phyloP scores from a whole-genome alignment of 2,113 vertebrate species.

The Ceyx melanurus region DNA sequence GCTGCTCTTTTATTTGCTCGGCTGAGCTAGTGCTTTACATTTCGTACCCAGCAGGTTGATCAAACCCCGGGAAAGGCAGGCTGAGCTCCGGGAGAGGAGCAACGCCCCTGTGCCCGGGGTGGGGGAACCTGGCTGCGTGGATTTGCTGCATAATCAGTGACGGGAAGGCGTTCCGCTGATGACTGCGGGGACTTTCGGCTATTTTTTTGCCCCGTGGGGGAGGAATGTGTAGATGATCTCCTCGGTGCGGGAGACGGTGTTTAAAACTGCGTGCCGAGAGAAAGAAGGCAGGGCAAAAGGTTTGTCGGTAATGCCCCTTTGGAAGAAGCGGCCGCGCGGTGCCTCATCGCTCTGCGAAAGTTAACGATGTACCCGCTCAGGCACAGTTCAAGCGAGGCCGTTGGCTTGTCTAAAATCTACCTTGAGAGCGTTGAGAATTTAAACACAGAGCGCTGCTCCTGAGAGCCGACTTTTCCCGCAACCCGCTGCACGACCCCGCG shows the following conservation, averaged over 20 bases:
- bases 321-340: not conserved
- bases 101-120: not conserved
- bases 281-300: not conserved
- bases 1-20: not conserved
- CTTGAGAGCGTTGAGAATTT: not conserved
- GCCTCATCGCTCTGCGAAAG: not conserved
- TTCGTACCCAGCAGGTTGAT: too few relatives aligned
- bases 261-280: not conserved
- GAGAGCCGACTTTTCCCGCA: too few relatives aligned
- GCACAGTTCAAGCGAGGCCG: not conserved
- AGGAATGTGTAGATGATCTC: not conserved
- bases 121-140: not conserved
- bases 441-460: too few relatives aligned
- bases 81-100: not conserved
- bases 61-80: not conserved
- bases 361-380: not conserved
- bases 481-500: accelerated
- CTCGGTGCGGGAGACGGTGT: not conserved
- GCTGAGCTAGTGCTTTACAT: accelerated
- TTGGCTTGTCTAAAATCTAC: not conserved
- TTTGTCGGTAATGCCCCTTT: too few relatives aligned
- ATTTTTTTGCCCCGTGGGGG: not conserved
- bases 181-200: not conserved
- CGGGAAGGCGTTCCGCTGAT: not conserved
- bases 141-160: not conserved